Base-by-base conservation (phyloP, 2,888 invertebrate genomes). In the Silvanus unidentatus region DNA sequence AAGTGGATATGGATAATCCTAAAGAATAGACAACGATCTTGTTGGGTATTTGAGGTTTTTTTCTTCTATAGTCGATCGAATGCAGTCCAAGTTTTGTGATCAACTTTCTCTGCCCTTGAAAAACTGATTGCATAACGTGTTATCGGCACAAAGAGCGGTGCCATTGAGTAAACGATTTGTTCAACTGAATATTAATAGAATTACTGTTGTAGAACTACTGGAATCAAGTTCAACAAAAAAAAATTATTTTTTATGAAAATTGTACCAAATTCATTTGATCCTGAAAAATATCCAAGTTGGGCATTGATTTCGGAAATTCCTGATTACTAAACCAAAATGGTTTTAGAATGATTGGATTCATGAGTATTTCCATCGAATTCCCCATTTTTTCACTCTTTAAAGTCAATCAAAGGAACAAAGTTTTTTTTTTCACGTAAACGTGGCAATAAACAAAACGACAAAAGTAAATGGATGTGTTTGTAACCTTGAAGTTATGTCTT, bases 81-180 rank as follows among this genome's bases (percentile, higher is more conserved):
- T 54, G 53, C 45, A 49, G 22, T 22, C 22, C 22, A 22, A 22
- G 22, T 22, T 22, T 22, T 22, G 22, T 10, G 52, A 60, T 61
- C 63, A 59, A 63, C 66, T 67, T 67, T 66, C 66, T 64, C 65
- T 65, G 66, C 54, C 67, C 67, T 65, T 67, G 65, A 60, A 63
- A 47, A 42, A 8, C 32, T 50, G 42, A 53, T 65, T 67, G 62
- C 65, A 63, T 65, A 67, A 66, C 61, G 39, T 37, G 49, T 55
- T 54, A 58, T 57, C 56, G 57, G 55, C 56, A 62, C 60, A 62
- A 54, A 60, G 62, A 60, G 58, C 59, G 52, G 49, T 58, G 55
- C 57, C 50, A 50, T 53, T 53, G 50, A 53, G 44, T 22, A 37
- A 22, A 22, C 22, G 22, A 22, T 22, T 22, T 22, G 22, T 22